Percentiles rank a stretch among this genome's conserved stretches.
Evolutionary conservation across 2,888 invertebrate genomes (phyloP).

Genomic region (Gortyna flavago): DNA sequence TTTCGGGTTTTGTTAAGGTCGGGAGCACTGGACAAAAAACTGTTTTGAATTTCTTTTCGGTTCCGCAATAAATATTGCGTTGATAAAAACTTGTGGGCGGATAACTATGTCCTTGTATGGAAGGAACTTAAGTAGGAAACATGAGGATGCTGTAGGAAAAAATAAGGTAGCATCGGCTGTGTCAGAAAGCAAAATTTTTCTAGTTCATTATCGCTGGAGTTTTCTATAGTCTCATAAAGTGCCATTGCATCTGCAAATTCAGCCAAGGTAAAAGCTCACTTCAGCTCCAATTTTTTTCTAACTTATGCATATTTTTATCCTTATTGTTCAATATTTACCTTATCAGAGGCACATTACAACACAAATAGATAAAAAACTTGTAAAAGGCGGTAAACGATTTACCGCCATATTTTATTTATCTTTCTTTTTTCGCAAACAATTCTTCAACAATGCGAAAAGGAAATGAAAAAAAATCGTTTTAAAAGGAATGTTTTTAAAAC

Average conservation of each 20-base stretch:
- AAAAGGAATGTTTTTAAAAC: constrained; percentile 77
- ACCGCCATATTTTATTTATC: constrained; percentile 55
- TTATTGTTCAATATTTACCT: constrained; percentile 63
- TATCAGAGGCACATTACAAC: constrained; percentile 54
- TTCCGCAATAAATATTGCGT: constrained; percentile 68
- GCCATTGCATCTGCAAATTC: not conserved
- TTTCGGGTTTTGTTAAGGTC: constrained; percentile 62
- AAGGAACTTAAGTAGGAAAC: constrained; percentile 60
- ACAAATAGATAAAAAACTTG: constrained; percentile 48
- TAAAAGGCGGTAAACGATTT: constrained; percentile 59
- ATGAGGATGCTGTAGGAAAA: constrained; percentile 36
- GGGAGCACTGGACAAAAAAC: constrained; percentile 47
- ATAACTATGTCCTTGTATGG: constrained; percentile 55
- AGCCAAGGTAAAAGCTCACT: not conserved
- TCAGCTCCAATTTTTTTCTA: not conserved
- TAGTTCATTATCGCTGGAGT: not conserved
- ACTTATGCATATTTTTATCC: constrained; percentile 24
- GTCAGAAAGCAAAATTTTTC: not conserved
- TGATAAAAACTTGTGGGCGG: constrained; percentile 61
- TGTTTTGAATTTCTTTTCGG: constrained; percentile 59
- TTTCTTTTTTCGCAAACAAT: constrained; percentile 58
- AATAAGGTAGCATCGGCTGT: constrained; percentile 9
- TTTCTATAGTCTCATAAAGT: not conserved
- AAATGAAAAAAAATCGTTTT: constrained; percentile 67
- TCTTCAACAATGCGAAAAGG: constrained; percentile 66